Evolutionary conservation across 2,888 invertebrate genomes (phyloP), one percentile per base, ranked within the genome.

Genomic region (Tachina fera): DNA sequence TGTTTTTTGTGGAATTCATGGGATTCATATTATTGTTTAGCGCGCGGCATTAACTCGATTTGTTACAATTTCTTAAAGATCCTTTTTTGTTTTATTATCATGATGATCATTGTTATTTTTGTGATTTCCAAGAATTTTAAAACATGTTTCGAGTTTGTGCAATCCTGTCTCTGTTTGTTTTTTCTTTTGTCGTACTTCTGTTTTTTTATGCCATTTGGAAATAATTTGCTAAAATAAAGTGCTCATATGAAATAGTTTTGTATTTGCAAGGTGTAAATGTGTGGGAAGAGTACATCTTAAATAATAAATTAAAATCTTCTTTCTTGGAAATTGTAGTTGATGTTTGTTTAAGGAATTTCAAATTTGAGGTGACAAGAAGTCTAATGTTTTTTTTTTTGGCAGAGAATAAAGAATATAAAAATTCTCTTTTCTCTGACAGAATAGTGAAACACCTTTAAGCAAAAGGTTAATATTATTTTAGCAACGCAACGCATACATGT

Each of bases 11-110:
- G 43, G 45, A 75, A 75, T 81, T 82, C 78, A 75, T 75, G 82
- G 67, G 83, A 82, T 75, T 86, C 82, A 60, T 75, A 70, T 47
- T 65, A 76, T 78, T 71, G 72, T 68, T 74, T 51, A 56, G 61
- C 77, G 61, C 77, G 77, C 45, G 84, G 77, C 56, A 76, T 81
- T 84, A 81, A 79, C 82, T 79, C 75, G 83, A 79, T 86, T 82
- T 86, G 85, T 86, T 86, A 86, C 82, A 86, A 86, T 86, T 86
- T 82, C 79, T 79, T 76, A 67, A 67, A 79, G 60, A 67, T 75
- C 43, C 58, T 82, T 74, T n/a, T 81, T 49, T 74, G 3, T 51
- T 4, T 11, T 45, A 75, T 80, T 58, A 75, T 76, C 79, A 79
- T 71, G 61, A 61, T 63, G 79, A 65, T 70, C 70, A 60, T 70